Evolutionary conservation across 2,888 invertebrate genomes (phyloP), one percentile per base, ranked within the genome.

Genomic region (Osedax fenrisi): DNA sequence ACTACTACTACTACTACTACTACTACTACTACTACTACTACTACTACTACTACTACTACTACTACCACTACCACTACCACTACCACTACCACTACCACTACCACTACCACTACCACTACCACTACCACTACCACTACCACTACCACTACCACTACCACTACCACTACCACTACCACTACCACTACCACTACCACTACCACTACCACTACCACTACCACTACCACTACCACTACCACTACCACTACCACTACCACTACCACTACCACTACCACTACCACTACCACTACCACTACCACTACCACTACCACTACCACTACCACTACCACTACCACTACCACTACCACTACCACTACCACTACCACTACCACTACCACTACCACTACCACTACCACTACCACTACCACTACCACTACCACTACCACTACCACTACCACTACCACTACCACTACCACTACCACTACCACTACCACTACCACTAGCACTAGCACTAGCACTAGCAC

Each of bases 271-370:
- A 1, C 67, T 67, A 67, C 67, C 23, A 67, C 2, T 67, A 67
- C 67, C 23, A 67, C 67, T 67, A 67, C 67, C 23, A 67, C 67
- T 67, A 67, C 67, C 23, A 67, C 67, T 67, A 67, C 67, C 23
- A 67, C 67, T 67, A 67, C 67, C 23, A 67, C 1, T 67, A n/a
- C 1, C 23, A 67, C 67, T 67, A 1, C 67, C 23, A 1, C 67
- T 67, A 1, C 67, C 23, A 67, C 67, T 67, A n/a, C 21, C 1
- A n/a, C 67, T 67, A 1, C 67, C 23, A 67, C 67, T 21, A 1
- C 67, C 10, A 67, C 67, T 21, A 67, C 67, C 10, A 67, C 67
- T 21, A 2, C 2, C 10, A 1, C 67, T 21, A 1, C 67, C 10
- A 67, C 67, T 21, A 21, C 67, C 10, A 25, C 67, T 1, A 67